Conservation (phyloP, 2,888 invertebrate species). For the Fissipunctia ypsillon region DNA sequence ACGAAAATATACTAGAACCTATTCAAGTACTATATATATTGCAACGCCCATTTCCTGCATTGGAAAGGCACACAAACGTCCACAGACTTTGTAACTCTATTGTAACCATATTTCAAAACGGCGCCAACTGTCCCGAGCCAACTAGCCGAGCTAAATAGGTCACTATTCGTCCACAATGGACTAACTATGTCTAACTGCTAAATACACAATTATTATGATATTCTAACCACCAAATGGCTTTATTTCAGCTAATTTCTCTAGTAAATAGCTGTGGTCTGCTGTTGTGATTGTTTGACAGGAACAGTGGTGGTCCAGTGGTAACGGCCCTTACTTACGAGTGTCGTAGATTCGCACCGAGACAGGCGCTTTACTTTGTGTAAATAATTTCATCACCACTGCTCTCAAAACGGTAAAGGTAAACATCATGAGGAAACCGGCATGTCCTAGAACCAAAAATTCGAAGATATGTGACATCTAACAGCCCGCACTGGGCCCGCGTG, state of each 20-base stretch:
- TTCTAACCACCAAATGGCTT: slow-evolving; percentile 17
- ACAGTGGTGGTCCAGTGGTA: too few species aligned
- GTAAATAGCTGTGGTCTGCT: not conserved
- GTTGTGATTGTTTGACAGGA: not conserved
- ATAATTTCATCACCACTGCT: too few species aligned
- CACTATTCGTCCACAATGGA: slow-evolving; percentile 31
- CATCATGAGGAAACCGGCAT: too few species aligned
- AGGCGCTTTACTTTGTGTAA: too few species aligned
- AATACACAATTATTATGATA: slow-evolving; percentile 41
- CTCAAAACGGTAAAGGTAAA: too few species aligned
- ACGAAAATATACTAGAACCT: not conserved
- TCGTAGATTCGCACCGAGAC: too few species aligned
- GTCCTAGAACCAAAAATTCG: too few species aligned
- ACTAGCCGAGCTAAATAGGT: slow-evolving; percentile 44
- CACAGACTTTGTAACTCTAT: slow-evolving; percentile 16
- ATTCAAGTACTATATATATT: too few species aligned
- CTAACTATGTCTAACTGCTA: slow-evolving; percentile 23
- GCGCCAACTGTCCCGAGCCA: slow-evolving; percentile 13
- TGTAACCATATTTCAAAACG: slow-evolving; percentile 33
- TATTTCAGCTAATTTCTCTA: slow-evolving; percentile 19
- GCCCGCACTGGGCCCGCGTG: too few species aligned
- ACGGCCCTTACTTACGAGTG: too few species aligned
- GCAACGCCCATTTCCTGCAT: too few species aligned
- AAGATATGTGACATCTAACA: too few species aligned
- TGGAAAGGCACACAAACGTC: not conserved